phyloP scores from a whole-genome alignment of 2,797 vertebrate species.

The Anguilla pacifica region DNA sequence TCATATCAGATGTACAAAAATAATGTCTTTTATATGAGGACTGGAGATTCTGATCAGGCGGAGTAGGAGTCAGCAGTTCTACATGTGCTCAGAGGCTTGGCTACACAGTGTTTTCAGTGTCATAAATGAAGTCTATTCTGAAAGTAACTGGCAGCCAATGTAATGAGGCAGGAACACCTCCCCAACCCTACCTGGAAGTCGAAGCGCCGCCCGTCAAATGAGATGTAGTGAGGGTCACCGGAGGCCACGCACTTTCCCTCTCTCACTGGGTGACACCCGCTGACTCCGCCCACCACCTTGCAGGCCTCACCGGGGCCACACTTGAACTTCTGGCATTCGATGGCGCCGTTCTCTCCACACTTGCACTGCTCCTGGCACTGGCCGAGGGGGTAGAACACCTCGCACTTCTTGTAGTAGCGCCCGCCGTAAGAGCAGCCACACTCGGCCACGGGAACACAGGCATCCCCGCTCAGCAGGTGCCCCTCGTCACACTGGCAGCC shows the following conservation, averaged over 20 bases:
- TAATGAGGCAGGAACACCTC: background rate
- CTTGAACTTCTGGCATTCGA: conserved; percentile 56
- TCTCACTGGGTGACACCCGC: conserved; percentile 62
- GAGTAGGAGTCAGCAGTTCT: no score
- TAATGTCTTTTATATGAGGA: background rate
- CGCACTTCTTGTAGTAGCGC: conserved; percentile 60
- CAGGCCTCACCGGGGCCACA: conserved; percentile 66
- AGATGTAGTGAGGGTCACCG: conserved; percentile 73
- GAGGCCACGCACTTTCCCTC: conserved; percentile 70
- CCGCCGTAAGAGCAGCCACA: conserved; percentile 78
- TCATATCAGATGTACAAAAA: background rate
- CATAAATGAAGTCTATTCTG: no score
- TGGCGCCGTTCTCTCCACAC: conserved; percentile 62
- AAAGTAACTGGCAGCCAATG: no score
- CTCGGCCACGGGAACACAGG: conserved; percentile 68
- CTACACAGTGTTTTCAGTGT: no score
- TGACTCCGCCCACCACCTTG: conserved; percentile 60
- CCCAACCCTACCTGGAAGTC: conserved; percentile 65
- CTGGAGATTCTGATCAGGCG: background rate
- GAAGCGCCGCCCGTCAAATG: conserved; percentile 73
- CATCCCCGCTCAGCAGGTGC: conserved; percentile 66
- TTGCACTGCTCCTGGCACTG: conserved; percentile 60
- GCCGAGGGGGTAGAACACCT: conserved; percentile 56
- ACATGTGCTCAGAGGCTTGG: no score
- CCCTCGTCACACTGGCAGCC: conserved; percentile 79